Evolutionary conservation across 2,113 vertebrate genomes (phyloP).

Genomic region (Corvus hawaiiensis): DNA sequence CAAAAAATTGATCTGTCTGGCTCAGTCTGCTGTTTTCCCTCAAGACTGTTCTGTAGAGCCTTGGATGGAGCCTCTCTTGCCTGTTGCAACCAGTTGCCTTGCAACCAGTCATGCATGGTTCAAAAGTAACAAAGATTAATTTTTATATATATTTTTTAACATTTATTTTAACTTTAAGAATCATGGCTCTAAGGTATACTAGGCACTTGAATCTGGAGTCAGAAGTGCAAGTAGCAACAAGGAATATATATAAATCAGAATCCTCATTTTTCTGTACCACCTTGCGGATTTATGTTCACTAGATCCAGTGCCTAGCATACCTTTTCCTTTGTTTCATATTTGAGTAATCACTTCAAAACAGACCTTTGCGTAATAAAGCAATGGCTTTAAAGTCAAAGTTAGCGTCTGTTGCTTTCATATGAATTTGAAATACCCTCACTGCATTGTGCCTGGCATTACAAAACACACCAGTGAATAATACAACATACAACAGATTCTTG

Average conservation of each 20-base stretch:
- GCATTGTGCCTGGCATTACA: not conserved
- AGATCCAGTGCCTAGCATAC: not conserved
- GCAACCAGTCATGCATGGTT: not conserved
- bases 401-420: not conserved
- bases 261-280: not conserved
- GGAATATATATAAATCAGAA: not conserved
- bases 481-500: not conserved
- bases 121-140: not conserved
- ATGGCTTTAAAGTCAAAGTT: constrained; percentile 11
- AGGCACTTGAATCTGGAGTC: not conserved
- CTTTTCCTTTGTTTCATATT: constrained; percentile 7
- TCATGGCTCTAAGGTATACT: not conserved
- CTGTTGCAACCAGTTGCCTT: not conserved
- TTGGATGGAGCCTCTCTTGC: not conserved
- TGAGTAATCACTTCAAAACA: constrained; percentile 9
- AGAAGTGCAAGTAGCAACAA: not conserved
- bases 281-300: not conserved
- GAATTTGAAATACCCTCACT: not conserved
- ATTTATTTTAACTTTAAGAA: not conserved
- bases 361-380: not conserved
- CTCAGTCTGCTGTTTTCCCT: not conserved
- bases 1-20: constrained; percentile 9
- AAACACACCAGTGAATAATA: not conserved
- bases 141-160: no score
- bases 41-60: not conserved